These are phyloP conservation scores for Microcebus tavaratra DNA, from an alignment of 2,113 vertebrate genomes.

Conservation along the genomic window DNA sequence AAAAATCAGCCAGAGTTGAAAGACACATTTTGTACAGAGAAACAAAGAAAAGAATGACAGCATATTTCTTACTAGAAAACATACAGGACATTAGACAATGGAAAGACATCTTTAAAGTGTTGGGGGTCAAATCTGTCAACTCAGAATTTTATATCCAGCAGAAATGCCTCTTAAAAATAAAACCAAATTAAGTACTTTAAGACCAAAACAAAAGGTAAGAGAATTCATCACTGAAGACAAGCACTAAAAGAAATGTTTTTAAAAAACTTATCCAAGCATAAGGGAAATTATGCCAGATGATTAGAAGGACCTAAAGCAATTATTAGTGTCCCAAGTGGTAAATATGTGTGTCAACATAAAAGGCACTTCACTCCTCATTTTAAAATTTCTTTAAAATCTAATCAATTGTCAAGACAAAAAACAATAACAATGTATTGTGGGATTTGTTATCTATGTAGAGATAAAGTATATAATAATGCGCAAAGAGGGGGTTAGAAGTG, in stretches of 20 bases:
- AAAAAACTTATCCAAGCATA: neutral
- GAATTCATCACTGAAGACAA: neutral
- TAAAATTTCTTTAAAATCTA: neutral
- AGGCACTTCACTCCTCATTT: neutral
- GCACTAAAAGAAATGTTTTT: neutral
- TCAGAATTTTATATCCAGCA: neutral
- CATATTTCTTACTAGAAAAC: neutral
- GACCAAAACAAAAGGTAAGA: neutral
- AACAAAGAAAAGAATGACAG: neutral
- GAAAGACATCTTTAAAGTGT: neutral
- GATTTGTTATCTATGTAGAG: neutral
- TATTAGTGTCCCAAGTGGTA: neutral
- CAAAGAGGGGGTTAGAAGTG: neutral
- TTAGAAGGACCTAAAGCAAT: neutral
- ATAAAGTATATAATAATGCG: neutral
- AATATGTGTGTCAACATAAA: neutral
- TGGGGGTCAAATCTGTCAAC: neutral
- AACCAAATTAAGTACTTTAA: neutral
- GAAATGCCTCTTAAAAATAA: neutral
- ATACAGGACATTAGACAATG: neutral
- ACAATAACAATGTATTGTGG: neutral
- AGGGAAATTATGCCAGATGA: neutral
- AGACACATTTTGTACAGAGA: neutral
- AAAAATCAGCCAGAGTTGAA: neutral
- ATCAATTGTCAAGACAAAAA: neutral